A percentile compares a stretch with the other conserved stretches of the same genome.
phyloP scores from a whole-genome alignment of 2,113 vertebrate genomes.

The Anser brachyrhynchus region DNA sequence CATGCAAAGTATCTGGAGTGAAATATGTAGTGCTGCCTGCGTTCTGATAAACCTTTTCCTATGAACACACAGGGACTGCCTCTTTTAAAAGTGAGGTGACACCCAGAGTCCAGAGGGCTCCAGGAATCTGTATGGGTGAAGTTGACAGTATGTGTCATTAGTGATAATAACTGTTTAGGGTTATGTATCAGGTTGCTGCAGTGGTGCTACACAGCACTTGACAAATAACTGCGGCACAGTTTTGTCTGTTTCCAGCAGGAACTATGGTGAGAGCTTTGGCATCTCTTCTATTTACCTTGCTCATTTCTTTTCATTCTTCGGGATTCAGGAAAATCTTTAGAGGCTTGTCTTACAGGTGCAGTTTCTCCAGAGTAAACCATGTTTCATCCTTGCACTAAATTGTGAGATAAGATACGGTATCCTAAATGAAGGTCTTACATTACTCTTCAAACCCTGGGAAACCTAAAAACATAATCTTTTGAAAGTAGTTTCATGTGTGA shows the following conservation, averaged over 20 bases:
- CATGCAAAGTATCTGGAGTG: not conserved
- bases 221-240: not conserved
- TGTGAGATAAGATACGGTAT: not conserved
- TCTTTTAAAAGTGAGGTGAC: not conserved
- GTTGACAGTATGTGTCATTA: not conserved
- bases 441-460: not conserved
- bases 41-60: not conserved
- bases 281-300: not conserved
- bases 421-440: not conserved
- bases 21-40: not conserved
- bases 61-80: not conserved
- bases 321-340: not conserved
- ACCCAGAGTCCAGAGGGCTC: not conserved
- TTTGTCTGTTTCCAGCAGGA: not conserved
- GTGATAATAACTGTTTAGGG: not conserved
- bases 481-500: not conserved
- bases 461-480: not conserved
- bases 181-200: not conserved
- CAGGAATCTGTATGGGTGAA: not conserved
- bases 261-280: not conserved
- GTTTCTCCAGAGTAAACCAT: not conserved
- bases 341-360: not conserved
- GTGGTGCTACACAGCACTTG: not conserved
- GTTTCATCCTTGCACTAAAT: not conserved
- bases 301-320: not conserved